phyloP scores from a whole-genome alignment of 1,140 invertebrate genomes.

The Phortica variegata region DNA sequence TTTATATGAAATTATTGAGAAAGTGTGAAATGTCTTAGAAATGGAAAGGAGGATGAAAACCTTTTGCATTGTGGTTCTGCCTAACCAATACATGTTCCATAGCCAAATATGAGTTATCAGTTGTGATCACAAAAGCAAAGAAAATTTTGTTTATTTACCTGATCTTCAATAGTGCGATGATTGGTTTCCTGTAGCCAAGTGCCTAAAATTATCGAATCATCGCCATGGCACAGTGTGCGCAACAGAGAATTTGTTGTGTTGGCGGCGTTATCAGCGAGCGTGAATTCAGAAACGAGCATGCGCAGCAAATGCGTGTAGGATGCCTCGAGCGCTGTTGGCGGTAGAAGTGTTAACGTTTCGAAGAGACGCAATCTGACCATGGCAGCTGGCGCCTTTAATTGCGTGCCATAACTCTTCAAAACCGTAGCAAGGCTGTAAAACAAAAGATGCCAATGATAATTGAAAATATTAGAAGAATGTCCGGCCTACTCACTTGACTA shows the following conservation, averaged over 20 bases:
- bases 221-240: conserved; percentile 83
- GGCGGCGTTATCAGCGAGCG: conserved; percentile 89
- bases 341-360: conserved; percentile 82
- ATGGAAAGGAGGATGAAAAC: no score
- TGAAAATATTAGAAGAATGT: background rate
- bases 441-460: background rate
- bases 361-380: conserved; percentile 90
- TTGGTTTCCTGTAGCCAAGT: conserved; percentile 93
- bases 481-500: conserved; percentile 76
- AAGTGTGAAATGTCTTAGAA: no score
- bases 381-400: conserved; percentile 89
- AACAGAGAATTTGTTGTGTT: conserved; percentile 92
- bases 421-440: conserved; percentile 73
- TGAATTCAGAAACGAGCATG: conserved; percentile 96
- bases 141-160: conserved; percentile 65
- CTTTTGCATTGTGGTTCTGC: no score
- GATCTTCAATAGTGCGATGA: conserved; percentile 95
- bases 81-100: no score
- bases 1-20: no score
- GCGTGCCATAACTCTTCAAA: conserved; percentile 89
- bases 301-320: conserved; percentile 84
- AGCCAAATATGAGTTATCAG: no score
- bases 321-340: conserved; percentile 79
- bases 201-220: conserved; percentile 84
- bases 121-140: conserved; percentile 10